Evolutionary conservation across 2,888 invertebrate species (phyloP), one percentile per base, ranked within the genome.

Genomic region (Harpalus rubripes): DNA sequence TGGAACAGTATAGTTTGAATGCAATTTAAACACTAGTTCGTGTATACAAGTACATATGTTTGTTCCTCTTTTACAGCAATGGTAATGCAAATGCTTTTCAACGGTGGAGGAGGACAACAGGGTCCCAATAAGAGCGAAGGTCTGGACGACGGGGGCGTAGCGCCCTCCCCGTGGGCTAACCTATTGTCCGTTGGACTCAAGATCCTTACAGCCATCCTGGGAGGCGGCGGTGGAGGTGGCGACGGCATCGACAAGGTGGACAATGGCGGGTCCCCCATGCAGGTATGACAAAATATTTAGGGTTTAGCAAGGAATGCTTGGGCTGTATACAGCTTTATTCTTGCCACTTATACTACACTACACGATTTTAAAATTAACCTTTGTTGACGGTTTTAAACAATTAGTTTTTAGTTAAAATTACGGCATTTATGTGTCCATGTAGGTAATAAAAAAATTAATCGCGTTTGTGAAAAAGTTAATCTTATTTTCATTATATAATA

Each of bases 161-260:
- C 95, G 0, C 93, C 95, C 52, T 97, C 97, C 18, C 96, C 97
- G 18, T 98, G 97, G 98, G 95, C 97, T 65, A 96, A 97, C 91
- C 93, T 97, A 26, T 92, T 98, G 79, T 95, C 97, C 7, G 95
- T 97, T 90, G 97, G 97, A 79, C 93, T 97, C 84, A 96, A 96
- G 91, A 96, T 98, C 89, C 93, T 98, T 86, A 96, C 96, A 39
- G 96, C 96, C 56, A 93, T 97, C 87, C 92, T 98, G 85, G 96
- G 97, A 79, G 96, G 96, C 85, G 95, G 95, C 52, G 94, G 93
- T 26, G 95, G 94, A 52, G 94, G 94, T 68, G 94, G 92, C 74
- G 96, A 96, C 89, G 96, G 96, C 85, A 97, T 97, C 91, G 97
- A 98, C 91, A 97, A 97, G 92, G 96, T 97, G 85, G 97, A 97